Conservation (phyloP, 2,113 vertebrate genomes). For the Gobiocypris rarus region DNA sequence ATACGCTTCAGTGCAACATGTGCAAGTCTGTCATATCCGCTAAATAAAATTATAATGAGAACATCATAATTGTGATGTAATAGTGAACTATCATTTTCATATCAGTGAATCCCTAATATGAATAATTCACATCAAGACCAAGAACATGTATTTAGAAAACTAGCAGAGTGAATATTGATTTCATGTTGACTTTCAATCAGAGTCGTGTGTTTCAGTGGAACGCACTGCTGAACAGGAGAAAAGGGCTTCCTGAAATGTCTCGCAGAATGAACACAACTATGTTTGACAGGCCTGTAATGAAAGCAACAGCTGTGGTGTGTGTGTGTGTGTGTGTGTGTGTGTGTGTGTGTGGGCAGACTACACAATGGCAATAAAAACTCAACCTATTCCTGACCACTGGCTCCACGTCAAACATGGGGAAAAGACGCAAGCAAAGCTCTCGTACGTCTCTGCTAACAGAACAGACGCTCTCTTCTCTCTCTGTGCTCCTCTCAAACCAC, state of each 20-base stretch:
- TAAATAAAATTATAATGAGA: no score
- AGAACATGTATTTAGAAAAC: background rate
- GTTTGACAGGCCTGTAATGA: conserved; percentile 36
- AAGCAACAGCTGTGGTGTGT: conserved; percentile 53
- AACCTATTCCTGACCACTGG: conserved; percentile 61
- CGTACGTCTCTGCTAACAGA: background rate
- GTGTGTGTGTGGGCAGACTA: conserved; percentile 39
- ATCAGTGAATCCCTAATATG: background rate
- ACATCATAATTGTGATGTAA: no score
- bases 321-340: conserved; percentile 41
- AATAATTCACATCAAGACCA: background rate
- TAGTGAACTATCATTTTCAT: no score
- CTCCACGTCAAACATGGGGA: conserved; percentile 48
- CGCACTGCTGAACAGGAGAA: background rate
- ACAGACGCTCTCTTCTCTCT: background rate
- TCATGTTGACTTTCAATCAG: background rate
- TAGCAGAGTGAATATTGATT: background rate
- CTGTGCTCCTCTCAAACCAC: background rate
- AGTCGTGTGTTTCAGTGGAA: background rate
- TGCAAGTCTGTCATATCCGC: no score
- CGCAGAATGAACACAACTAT: conserved; percentile 44
- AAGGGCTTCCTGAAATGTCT: conserved; percentile 23
- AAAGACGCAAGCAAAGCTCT: conserved; percentile 10
- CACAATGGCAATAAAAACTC: conserved; percentile 28
- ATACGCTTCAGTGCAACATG: no score